These are phyloP conservation scores for Osmerus eperlanus DNA, from an alignment of 2,113 vertebrate species.

Conservation along the genomic window DNA sequence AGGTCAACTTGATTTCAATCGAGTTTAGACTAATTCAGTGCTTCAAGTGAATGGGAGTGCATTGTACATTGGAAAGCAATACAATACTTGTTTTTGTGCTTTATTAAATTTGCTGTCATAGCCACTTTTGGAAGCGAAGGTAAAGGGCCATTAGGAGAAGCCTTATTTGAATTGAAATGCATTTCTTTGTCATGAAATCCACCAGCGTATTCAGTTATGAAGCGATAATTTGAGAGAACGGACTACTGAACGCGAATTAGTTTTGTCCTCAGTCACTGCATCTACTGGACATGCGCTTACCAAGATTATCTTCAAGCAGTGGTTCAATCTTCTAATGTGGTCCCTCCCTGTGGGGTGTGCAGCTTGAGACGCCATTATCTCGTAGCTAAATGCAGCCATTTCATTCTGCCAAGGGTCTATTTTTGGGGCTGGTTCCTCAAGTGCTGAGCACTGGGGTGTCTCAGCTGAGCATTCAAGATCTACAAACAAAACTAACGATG, in stretches of 20 bases:
- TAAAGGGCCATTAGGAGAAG: too few species aligned
- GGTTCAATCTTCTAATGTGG: constrained; percentile 21
- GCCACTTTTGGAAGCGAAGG: too few species aligned
- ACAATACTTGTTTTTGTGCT: too few species aligned
- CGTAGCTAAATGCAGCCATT: constrained; percentile 26
- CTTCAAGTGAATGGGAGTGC: not conserved
- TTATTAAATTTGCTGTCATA: too few species aligned
- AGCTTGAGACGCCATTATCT: constrained; percentile 43
- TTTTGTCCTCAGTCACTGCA: not conserved
- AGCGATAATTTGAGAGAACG: too few species aligned
- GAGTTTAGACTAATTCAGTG: not conserved
- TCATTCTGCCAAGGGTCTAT: constrained; percentile 36
- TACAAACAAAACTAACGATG: constrained; percentile 1
- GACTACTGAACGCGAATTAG: too few species aligned
- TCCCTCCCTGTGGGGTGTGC: constrained; percentile 23
- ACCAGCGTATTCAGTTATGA: too few species aligned
- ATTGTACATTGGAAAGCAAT: too few species aligned
- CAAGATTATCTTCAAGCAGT: not conserved
- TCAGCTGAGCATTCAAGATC: constrained; percentile 22
- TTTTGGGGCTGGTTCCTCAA: constrained; percentile 36
- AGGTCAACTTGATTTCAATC: not conserved
- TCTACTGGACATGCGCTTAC: not conserved
- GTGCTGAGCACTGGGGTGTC: constrained; percentile 17
- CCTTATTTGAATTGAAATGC: too few species aligned
- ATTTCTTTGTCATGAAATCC: too few species aligned